Conservation (phyloP, 2,888 invertebrate species). For the Troglohyphantes excavatus region DNA sequence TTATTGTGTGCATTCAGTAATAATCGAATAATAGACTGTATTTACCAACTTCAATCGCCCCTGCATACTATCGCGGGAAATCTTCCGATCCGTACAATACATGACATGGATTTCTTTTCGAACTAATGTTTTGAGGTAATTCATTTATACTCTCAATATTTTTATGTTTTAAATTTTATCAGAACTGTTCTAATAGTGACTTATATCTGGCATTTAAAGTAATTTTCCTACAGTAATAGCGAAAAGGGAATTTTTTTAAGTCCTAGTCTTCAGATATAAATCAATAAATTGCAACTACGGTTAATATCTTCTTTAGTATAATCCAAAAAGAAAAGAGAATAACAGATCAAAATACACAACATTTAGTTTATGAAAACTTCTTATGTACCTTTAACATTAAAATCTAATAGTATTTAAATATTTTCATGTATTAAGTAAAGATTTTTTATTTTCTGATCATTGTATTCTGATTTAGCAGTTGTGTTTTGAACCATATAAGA, state of each 20-base stretch:
- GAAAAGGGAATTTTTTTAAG: too few relatives aligned
- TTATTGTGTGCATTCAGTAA: background rate
- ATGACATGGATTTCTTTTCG: conserved; percentile 13
- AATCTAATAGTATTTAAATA: too few relatives aligned
- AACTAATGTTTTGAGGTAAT: conserved; percentile 25
- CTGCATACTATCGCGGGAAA: background rate
- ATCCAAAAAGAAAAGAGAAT: background rate
- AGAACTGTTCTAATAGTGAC: background rate
- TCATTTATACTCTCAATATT: background rate
- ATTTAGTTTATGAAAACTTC: too few relatives aligned
- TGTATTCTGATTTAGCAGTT: too few relatives aligned
- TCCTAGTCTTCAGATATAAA: background rate
- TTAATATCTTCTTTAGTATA: background rate
- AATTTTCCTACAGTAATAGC: too few relatives aligned
- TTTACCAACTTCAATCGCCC: background rate
- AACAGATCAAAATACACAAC: too few relatives aligned
- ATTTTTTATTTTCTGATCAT: too few relatives aligned
- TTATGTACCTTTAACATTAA: too few relatives aligned
- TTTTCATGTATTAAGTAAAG: too few relatives aligned
- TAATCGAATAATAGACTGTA: background rate
- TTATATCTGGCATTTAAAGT: background rate
- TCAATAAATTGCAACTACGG: background rate
- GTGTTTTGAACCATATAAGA: too few relatives aligned
- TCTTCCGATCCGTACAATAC: background rate
- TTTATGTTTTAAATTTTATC: background rate